phyloP scores from a whole-genome alignment of 2,888 invertebrate genomes.

The Melitaea athalia region DNA sequence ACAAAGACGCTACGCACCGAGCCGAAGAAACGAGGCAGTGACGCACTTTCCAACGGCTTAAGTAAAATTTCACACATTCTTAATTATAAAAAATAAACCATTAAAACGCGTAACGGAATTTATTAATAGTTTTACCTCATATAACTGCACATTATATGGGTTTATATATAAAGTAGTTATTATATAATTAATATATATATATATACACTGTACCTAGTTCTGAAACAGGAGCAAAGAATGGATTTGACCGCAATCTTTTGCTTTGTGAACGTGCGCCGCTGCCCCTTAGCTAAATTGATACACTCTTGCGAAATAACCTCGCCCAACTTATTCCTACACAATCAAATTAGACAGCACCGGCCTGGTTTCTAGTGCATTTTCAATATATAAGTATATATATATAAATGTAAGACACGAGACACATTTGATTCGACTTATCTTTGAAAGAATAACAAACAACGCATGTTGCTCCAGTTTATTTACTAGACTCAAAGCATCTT shows the following conservation, averaged over 20 bases:
- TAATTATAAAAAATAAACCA: conserved; percentile 10
- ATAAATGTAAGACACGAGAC: neutral
- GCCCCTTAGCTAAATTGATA: conserved; percentile 75
- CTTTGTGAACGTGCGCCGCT: conserved; percentile 58
- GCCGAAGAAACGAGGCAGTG: conserved; percentile 37
- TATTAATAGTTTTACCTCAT: neutral
- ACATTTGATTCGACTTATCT: neutral
- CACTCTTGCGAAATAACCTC: conserved; percentile 79
- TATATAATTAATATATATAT: conserved; percentile 1
- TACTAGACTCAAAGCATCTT: neutral
- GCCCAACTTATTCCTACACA: conserved; percentile 74
- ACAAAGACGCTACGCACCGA: conserved; percentile 40
- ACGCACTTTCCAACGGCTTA: conserved; percentile 35
- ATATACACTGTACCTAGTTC: neutral
- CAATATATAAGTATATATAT: conserved; percentile 44
- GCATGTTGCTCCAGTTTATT: neutral
- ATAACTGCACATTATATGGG: neutral
- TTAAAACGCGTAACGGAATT: neutral
- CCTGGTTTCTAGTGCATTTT: conserved; percentile 47
- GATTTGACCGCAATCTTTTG: conserved; percentile 64
- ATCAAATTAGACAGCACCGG: conserved; percentile 60
- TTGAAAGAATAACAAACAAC: neutral
- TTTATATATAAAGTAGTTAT: neutral
- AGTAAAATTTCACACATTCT: conserved; percentile 35
- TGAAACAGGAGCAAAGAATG: conserved; percentile 70